These are phyloP conservation scores for Sweltsa coloradensis DNA, from an alignment of 1,140 invertebrate species.

Conservation along the genomic window DNA sequence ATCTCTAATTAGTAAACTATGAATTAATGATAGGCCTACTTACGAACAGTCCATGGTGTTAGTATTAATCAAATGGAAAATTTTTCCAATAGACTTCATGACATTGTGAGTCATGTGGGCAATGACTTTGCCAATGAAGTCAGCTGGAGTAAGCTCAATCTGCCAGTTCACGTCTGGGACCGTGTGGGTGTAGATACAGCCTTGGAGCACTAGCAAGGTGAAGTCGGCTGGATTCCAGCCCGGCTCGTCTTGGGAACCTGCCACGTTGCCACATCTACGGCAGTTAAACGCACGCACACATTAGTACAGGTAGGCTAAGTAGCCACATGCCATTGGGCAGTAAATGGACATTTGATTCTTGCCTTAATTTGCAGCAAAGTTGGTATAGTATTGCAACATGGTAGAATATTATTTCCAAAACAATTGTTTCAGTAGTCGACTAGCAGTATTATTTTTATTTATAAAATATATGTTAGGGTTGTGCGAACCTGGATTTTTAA, in stretches of 20 bases:
- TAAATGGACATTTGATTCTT: too few species aligned
- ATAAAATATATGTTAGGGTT: too few species aligned
- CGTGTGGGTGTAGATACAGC: constrained; percentile 25
- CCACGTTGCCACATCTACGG: constrained; percentile 29
- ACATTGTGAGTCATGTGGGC: constrained; percentile 28
- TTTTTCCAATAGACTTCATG: constrained; percentile 29
- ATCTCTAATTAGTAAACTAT: too few species aligned
- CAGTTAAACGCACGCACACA: background rate
- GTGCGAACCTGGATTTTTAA: too few species aligned
- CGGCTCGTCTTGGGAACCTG: constrained; percentile 28
- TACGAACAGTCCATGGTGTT: constrained; percentile 15
- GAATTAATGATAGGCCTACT: too few species aligned
- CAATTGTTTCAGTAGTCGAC: too few species aligned
- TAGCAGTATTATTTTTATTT: too few species aligned
- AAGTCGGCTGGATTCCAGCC: constrained; percentile 38
- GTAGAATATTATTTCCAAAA: too few species aligned
- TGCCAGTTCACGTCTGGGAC: constrained; percentile 35
- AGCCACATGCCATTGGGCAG: too few species aligned
- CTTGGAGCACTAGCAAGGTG: constrained; percentile 34
- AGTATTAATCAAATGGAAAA: constrained; percentile 28
- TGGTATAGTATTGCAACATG: too few species aligned
- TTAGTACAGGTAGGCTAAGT: too few species aligned
- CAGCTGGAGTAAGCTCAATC: constrained; percentile 39
- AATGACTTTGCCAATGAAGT: constrained; percentile 34
- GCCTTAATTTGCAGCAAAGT: too few species aligned